phyloP scores from a whole-genome alignment of 2,113 vertebrate species.

The Zosterops pallidus region DNA sequence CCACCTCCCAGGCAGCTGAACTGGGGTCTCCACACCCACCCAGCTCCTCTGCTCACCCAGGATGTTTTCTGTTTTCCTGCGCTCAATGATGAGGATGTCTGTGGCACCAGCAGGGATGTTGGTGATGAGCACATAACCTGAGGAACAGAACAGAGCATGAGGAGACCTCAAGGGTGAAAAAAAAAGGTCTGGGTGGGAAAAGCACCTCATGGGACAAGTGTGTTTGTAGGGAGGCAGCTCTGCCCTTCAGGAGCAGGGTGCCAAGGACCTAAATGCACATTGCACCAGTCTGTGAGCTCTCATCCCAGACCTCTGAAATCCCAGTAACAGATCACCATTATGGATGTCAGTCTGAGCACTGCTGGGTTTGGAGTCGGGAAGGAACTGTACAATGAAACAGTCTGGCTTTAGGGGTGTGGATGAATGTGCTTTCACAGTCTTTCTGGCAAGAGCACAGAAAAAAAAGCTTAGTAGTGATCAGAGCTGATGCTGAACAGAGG shows the following conservation, averaged over 20 bases:
- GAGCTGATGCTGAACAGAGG: neutral
- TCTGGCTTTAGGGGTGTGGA: neutral
- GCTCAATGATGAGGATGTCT: slow-evolving; percentile 89
- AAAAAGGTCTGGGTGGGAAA: neutral
- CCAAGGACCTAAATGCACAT: neutral
- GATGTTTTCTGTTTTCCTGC: slow-evolving; percentile 88
- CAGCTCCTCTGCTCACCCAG: slow-evolving; percentile 72
- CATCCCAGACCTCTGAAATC: neutral
- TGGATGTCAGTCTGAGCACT: neutral
- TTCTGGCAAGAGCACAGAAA: neutral
- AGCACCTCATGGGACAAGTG: neutral
- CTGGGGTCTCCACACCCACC: neutral
- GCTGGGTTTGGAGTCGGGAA: neutral
- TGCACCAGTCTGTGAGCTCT: neutral
- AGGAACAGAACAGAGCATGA: neutral
- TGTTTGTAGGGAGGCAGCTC: neutral
- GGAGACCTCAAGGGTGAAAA: neutral
- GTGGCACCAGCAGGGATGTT: slow-evolving; percentile 85
- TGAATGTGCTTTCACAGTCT: neutral
- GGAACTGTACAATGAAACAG: neutral
- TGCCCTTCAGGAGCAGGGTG: neutral
- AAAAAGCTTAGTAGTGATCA: neutral
- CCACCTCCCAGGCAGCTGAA: neutral
- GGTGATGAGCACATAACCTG: slow-evolving; percentile 87
- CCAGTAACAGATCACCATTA: neutral